These are phyloP conservation scores for Ivindomyrus marchei DNA, from an alignment of 2,113 vertebrate genomes.

Conservation along the genomic window DNA sequence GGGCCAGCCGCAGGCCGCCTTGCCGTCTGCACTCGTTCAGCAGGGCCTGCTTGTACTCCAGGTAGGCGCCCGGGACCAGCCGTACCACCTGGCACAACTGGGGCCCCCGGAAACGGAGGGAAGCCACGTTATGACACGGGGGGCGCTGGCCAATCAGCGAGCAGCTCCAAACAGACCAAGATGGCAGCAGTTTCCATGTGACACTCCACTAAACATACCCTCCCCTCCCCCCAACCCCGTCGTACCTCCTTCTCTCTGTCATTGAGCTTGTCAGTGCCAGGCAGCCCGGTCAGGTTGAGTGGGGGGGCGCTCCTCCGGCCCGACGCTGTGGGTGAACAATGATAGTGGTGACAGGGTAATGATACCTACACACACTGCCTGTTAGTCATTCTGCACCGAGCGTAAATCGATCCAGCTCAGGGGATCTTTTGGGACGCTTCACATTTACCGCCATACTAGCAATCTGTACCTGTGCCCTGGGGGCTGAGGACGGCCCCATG, in stretches of 20 bases:
- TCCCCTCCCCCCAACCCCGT: not conserved
- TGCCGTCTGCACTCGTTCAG: conserved; percentile 91
- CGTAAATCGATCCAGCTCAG: not conserved
- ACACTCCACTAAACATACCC: not conserved
- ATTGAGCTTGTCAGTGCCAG: conserved; percentile 94
- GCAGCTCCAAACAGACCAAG: not conserved
- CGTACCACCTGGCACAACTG: conserved; percentile 97
- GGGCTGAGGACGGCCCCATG: conserved; percentile 3
- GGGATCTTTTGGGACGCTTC: not conserved
- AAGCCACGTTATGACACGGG: not conserved
- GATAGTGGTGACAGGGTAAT: not conserved
- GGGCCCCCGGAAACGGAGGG: not conserved
- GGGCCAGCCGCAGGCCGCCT: conserved; percentile 87
- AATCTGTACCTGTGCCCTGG: conserved; percentile 29
- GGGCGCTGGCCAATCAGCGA: not conserved
- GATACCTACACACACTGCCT: not conserved
- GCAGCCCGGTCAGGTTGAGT: conserved; percentile 89
- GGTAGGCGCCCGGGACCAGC: conserved; percentile 91
- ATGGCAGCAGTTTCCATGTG: not conserved
- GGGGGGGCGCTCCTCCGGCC: conserved; percentile 89
- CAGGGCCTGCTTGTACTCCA: conserved; percentile 94
- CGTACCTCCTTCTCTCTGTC: conserved; percentile 96
- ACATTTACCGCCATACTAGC: not conserved
- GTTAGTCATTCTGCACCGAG: not conserved
- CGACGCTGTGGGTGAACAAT: conserved; percentile 44